Evolutionary conservation across 2,113 vertebrate species (phyloP).

Genomic region (Pardalotus punctatus): DNA sequence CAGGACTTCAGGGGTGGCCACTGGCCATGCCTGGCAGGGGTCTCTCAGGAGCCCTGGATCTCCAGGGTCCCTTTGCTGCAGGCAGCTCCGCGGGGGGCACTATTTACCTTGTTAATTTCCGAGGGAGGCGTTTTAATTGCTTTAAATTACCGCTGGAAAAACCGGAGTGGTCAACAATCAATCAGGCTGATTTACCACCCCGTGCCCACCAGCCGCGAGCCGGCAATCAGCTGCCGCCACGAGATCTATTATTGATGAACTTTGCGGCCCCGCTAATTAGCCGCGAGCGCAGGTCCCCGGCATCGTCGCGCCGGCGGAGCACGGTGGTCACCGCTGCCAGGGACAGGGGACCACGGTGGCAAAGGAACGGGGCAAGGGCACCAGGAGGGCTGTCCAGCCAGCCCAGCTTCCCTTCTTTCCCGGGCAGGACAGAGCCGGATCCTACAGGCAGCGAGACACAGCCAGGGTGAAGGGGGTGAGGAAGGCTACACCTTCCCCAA

Average conservation of each 20-base stretch:
- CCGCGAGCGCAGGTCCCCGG: slow-evolving; percentile 65
- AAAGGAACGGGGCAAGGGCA: rapidly evolving
- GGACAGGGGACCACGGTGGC: background rate
- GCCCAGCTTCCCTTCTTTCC: background rate
- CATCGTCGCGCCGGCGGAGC: background rate
- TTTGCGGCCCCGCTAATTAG: slow-evolving; percentile 82
- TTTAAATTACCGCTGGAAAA: slow-evolving; percentile 67
- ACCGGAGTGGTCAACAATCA: slow-evolving; percentile 66
- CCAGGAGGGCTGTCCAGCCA: background rate
- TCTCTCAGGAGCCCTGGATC: background rate
- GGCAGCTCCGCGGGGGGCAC: background rate
- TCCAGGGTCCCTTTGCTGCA: background rate
- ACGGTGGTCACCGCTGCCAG: background rate
- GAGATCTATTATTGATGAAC: slow-evolving; percentile 87
- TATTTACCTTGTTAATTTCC: slow-evolving; percentile 68
- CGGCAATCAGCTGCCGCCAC: slow-evolving; percentile 78
- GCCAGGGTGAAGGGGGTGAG: background rate
- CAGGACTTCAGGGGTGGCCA: background rate
- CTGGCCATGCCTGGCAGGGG: background rate
- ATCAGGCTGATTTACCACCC: slow-evolving; percentile 72
- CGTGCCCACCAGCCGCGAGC: slow-evolving; percentile 68
- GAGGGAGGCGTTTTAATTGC: slow-evolving; percentile 61
- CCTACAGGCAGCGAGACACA: background rate
- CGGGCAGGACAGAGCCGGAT: background rate
- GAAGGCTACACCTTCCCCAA: background rate